Percentiles rank a stretch among this genome's conserved stretches.
These are phyloP conservation scores for Tetrax tetrax DNA, from an alignment of 2,113 vertebrate species.

Conservation along the genomic window DNA sequence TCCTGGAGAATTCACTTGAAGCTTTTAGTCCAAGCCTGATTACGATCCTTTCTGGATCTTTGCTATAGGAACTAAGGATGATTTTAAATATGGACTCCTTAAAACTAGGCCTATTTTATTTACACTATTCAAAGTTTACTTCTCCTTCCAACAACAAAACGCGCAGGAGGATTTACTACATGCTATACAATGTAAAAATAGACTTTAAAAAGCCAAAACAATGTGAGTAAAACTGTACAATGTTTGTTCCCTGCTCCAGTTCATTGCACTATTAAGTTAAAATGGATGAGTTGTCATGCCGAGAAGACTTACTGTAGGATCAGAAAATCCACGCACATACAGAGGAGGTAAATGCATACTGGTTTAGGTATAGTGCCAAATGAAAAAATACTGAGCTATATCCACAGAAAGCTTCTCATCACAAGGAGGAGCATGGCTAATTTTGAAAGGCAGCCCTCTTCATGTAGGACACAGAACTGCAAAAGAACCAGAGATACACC, in stretches of 20 bases:
- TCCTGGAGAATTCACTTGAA: not conserved
- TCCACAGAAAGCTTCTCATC: constrained; percentile 35
- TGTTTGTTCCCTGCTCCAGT: constrained; percentile 62
- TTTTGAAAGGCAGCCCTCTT: constrained; percentile 42
- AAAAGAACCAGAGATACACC: constrained; percentile 2
- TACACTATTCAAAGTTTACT: constrained; percentile 42
- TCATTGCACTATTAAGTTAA: constrained; percentile 46
- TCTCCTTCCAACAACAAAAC: constrained; percentile 45
- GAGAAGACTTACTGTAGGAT: constrained; percentile 61
- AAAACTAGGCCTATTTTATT: constrained; percentile 51
- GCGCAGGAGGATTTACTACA: constrained; percentile 54
- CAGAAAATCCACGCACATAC: constrained; percentile 44
- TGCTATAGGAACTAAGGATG: constrained; percentile 25
- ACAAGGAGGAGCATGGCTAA: not conserved
- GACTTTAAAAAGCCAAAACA: constrained; percentile 60
- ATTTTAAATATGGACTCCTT: constrained; percentile 16
- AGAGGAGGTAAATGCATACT: constrained; percentile 34
- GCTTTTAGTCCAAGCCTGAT: constrained; percentile 17
- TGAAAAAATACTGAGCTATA: constrained; percentile 34
- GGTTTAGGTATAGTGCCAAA: constrained; percentile 27
- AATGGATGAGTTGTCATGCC: constrained; percentile 59
- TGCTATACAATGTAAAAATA: constrained; percentile 65
- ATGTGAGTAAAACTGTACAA: constrained; percentile 60
- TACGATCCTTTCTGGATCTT: not conserved
- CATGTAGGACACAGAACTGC: constrained; percentile 81